Conservation (phyloP, 2,113 vertebrate genomes). For the Fregetta grallaria region DNA sequence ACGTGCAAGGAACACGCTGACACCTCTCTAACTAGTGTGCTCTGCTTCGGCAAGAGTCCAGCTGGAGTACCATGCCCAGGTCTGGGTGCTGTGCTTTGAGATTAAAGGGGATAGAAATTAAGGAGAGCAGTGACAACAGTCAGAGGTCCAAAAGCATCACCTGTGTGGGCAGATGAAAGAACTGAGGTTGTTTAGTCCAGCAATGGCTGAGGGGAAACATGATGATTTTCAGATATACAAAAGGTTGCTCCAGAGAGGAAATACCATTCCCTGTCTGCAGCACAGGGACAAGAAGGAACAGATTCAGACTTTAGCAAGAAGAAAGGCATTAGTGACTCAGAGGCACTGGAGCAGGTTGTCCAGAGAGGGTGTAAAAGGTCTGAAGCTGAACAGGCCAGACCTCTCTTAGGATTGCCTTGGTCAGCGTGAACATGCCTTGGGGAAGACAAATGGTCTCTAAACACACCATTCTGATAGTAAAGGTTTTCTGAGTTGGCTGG, state of each 20-base stretch:
- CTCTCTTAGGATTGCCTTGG: neutral
- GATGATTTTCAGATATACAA: neutral
- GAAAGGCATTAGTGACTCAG: neutral
- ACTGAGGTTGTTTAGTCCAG: neutral
- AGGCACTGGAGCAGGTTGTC: neutral
- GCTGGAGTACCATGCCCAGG: neutral
- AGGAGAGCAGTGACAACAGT: neutral
- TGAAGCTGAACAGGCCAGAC: neutral
- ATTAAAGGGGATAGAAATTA: neutral
- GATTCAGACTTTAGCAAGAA: neutral
- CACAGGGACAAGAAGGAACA: neutral
- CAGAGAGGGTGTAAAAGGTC: neutral
- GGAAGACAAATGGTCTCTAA: neutral
- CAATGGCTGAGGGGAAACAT: neutral
- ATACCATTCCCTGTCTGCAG: neutral
- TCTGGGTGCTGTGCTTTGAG: neutral
- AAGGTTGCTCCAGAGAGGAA: neutral
- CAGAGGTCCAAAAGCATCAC: neutral
- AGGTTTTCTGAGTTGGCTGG: neutral
- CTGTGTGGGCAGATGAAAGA: neutral
- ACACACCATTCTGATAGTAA: neutral
- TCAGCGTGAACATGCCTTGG: neutral
- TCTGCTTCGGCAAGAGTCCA: neutral
- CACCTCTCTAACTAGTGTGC: neutral
- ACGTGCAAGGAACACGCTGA: rapidly evolving